These are phyloP conservation scores for Nilaparvata lugens DNA, from an alignment of 1,140 invertebrate species.

Conservation along the genomic window DNA sequence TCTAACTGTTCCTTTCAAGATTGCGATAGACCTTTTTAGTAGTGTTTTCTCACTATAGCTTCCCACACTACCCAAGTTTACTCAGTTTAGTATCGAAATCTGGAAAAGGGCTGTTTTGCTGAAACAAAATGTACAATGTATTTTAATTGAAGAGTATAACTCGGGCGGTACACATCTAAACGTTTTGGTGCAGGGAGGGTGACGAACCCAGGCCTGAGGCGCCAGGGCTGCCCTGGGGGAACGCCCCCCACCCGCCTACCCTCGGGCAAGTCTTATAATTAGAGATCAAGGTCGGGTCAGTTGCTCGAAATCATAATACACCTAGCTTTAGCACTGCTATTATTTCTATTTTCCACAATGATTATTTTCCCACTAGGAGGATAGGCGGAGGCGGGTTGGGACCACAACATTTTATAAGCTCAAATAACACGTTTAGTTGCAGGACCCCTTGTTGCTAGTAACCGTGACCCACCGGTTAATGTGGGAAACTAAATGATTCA, in stretches of 20 bases:
- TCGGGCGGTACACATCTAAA: too few species aligned
- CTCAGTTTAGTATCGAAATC: too few species aligned
- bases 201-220: background rate
- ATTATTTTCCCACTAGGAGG: background rate
- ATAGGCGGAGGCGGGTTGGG: background rate
- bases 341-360: background rate
- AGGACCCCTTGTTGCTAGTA: too few species aligned
- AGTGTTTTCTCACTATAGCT: too few species aligned
- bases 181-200: too few species aligned
- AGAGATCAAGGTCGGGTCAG: constrained; percentile 3
- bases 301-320: background rate
- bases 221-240: background rate
- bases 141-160: too few species aligned
- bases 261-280: background rate
- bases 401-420: constrained; percentile 1
- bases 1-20: too few species aligned
- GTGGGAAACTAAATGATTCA: background rate
- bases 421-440: background rate
- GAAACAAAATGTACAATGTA: too few species aligned
- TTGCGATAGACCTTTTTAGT: too few species aligned
- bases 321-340: background rate
- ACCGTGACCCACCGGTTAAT: background rate
- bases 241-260: background rate
- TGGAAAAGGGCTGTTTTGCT: too few species aligned
- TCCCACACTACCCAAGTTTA: too few species aligned